Evolutionary conservation across 1,140 invertebrate species (phyloP), one percentile per base, ranked within the genome.

Genomic region (Acromyrmex echinatior): DNA sequence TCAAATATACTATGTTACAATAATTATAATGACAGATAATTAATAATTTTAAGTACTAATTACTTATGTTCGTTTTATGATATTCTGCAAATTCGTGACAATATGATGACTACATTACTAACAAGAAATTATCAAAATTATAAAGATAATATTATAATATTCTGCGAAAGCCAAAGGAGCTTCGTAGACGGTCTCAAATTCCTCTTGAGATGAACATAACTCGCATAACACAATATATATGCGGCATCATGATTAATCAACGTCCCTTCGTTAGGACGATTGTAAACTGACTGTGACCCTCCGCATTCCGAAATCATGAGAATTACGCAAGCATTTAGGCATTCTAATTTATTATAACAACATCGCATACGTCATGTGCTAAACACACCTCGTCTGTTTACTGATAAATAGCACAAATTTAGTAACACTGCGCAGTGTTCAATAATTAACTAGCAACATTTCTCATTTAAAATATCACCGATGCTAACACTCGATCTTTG

Each of bases 261-360:
- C 73, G 84, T 90, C 78, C 73, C 87, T 87, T 85, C 78, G 79
- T 85, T 84, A 63, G 88, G 68, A 87, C 86, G 56, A 90, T 90
- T 90, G 79, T 49, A 76, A 85, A 35, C 53, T 60, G 68, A 74
- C 68, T 60, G 68, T 74, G 80, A 82, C 68, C 66, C 68, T 73
- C 60, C 68, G 35, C 68, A 82, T 82, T 74, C 68, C 68, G 35
- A 82, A 82, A 82, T 82, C 68, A 82, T 73, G 80, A 82, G 68
- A 82, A 82, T 82, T 73, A 82, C 16, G 21, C 39, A 60, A 82
- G 53, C 68, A 60, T 73, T 73, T 73, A 81, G 80, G 35, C 45
- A 60, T 82, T 39, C 68, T 49, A 82, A 82, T 82, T 82, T 82
- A 56, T 73, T 60, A 73, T 45, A 60, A 1, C 21, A 73, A 58